These are phyloP conservation scores for Ophion ellenae DNA, from an alignment of 2,888 invertebrate genomes.

Conservation along the genomic window DNA sequence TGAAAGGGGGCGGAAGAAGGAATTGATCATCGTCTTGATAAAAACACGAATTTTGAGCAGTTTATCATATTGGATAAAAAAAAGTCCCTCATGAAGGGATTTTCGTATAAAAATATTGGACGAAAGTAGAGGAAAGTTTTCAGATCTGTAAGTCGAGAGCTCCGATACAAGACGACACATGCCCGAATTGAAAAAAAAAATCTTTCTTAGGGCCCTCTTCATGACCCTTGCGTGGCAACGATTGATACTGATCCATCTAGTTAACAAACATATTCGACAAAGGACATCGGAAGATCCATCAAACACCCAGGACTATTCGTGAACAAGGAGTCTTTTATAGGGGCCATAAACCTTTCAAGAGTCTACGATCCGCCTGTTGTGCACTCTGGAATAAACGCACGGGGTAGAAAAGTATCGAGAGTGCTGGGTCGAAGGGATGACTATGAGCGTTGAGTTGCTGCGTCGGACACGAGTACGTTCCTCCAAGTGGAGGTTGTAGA, in stretches of 20 bases:
- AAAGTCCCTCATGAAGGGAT: too few species aligned
- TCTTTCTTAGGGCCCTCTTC: background rate
- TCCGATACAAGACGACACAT: background rate
- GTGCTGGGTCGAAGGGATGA: background rate
- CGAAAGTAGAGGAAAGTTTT: too few species aligned
- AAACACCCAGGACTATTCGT: background rate
- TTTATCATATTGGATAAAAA: too few species aligned
- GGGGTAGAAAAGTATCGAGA: constrained; percentile 10
- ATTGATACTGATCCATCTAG: too few species aligned
- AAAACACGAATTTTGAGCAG: too few species aligned
- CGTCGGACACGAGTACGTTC: constrained; percentile 20
- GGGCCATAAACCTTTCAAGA: constrained; percentile 20
- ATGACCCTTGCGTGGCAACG: too few species aligned
- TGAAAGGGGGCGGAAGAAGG: too few species aligned
- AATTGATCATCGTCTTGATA: too few species aligned
- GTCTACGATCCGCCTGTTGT: constrained; percentile 5
- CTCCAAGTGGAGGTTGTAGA: constrained; percentile 41
- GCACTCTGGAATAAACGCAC: constrained; percentile 8
- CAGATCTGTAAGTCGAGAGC: background rate
- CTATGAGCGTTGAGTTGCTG: background rate
- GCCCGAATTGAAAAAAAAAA: background rate
- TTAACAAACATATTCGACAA: background rate
- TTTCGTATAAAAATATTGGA: too few species aligned
- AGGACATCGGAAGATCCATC: background rate
- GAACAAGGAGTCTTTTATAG: background rate